Evolutionary conservation across 2,797 vertebrate genomes (phyloP), one percentile per base, ranked within the genome.

Genomic region (Halcyon chelicuti): DNA sequence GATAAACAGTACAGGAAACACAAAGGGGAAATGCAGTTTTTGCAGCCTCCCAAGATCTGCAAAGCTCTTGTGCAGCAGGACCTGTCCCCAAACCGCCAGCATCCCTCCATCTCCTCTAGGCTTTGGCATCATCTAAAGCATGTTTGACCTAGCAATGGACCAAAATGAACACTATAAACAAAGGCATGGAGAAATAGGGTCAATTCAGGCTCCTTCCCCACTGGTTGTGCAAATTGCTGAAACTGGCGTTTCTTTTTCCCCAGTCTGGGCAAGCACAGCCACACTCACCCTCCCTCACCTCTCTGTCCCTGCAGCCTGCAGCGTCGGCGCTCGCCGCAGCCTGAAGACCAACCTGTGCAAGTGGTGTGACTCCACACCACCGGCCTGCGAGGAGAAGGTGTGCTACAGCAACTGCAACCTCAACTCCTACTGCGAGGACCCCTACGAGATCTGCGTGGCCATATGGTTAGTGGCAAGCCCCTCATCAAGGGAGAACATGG

Each of bases 331-430:
- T 21, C 97, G 98, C 91, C 98, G 98, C 86, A 98, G 98, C 94
- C 96, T 99, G 82, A 98, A 95, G 94, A 98, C 96, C 80, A 99
- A 99, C 97, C 79, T 99, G 67, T 99, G 99, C 78, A 98, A 97
- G 94, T 99, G 99, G 99, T 99, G 99, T 3, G 98, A 99, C 67
- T 95, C 96, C 80, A 98, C 98, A 1, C 92, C 94, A 0, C 99
- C 99, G 0, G 87, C 97, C 74, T 99, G 99, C 9, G 97, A 97
- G 83, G 98, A 98, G 80, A 97, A 97, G 58, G 93, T 99, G 85
- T 99, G 99, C 96, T 96, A 97, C 95, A 99, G 98, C 91, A 99
- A 99, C 98, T 99, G 99, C 97, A 97, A 95, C 93, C 97, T 99
- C 95, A 98, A 98, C 60, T 99, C 99, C 95, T 99, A 98, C 97